Base-by-base conservation (phyloP, 2,888 invertebrate species). In the Lithophane ornitopus region DNA sequence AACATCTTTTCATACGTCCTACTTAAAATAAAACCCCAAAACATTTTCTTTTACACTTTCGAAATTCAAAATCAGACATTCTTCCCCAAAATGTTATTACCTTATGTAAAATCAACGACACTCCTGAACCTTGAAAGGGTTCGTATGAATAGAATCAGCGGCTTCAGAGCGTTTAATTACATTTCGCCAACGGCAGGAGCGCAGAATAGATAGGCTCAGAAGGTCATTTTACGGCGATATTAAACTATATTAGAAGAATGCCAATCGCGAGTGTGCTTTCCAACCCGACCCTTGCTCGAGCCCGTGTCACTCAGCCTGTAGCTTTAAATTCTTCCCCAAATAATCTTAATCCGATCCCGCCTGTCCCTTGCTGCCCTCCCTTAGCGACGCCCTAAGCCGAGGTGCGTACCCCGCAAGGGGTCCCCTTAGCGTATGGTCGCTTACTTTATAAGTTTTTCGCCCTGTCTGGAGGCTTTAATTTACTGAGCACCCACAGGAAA, bases 71-170 rank as follows among this genome's bases (percentile, higher is more conserved):
- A 80, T 44, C 34, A 28, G 39, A 56, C 41, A 61, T 49, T 63
- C n/a, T 61, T 28, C 2, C 34, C 22, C 12, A 63, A 74, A 74
- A 74, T 80, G 9, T 66, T 80, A 66, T 61, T 26, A 70, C 28
- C 28, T n/a, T 19, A 39, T 46, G 73, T 66, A 58, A 80, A 82
- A 67, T 71, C 61, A 67, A 69, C 67, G 72, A 52, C 67, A 59
- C 61, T 69, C 34, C 19, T 46, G 70, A 70, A 70, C 44, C 39
- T 67, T 73, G 44, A 67, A 82, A 82, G 70, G 72, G 62, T 70
- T 80, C n/a, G 44, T 68, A 52, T 82, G 82, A 85, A 85, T 85
- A 39, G 56, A 85, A 82, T 85, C 70, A 82, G 62, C 83, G 63
- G 68, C 49, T 77, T 68, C 61, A 54, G 54, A 58, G 86, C 59